These are phyloP conservation scores for Candidula unifasciata DNA, from an alignment of 2,888 invertebrate species.

Conservation along the genomic window DNA sequence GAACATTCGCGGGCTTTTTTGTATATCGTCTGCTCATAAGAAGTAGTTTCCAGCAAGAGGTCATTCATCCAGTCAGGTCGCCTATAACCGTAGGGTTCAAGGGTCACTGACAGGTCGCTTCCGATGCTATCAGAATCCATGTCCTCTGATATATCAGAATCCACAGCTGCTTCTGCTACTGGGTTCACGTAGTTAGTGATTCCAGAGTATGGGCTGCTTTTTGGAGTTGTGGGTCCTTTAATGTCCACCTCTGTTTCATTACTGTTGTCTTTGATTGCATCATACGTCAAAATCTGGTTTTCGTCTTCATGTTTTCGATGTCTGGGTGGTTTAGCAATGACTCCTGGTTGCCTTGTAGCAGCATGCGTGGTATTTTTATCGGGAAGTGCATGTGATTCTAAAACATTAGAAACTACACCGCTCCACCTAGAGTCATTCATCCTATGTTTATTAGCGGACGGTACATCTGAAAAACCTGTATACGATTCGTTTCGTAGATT, in stretches of 20 bases:
- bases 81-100: conserved; percentile 60
- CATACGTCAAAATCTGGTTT: background rate
- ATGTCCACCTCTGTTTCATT: background rate
- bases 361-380: background rate
- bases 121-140: conserved; percentile 47
- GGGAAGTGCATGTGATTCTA: background rate
- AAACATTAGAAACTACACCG: background rate
- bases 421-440: no score
- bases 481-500: no score
- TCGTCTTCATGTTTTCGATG: background rate
- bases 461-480: no score
- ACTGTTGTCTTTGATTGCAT: background rate
- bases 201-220: no score
- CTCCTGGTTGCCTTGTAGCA: conserved; percentile 2
- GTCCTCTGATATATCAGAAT: background rate
- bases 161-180: background rate
- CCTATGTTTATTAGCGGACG: no score
- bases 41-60: conserved; percentile 18
- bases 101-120: conserved; percentile 58
- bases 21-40: background rate
- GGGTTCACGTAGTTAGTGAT: background rate
- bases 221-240: background rate
- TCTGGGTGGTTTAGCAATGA: conserved; percentile 31
- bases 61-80: conserved; percentile 62
- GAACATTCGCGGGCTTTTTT: background rate